Percentiles rank a stretch among this genome's conserved stretches.
These are phyloP conservation scores for Campoplex nolae DNA, from an alignment of 2,888 invertebrate species.

Conservation along the genomic window DNA sequence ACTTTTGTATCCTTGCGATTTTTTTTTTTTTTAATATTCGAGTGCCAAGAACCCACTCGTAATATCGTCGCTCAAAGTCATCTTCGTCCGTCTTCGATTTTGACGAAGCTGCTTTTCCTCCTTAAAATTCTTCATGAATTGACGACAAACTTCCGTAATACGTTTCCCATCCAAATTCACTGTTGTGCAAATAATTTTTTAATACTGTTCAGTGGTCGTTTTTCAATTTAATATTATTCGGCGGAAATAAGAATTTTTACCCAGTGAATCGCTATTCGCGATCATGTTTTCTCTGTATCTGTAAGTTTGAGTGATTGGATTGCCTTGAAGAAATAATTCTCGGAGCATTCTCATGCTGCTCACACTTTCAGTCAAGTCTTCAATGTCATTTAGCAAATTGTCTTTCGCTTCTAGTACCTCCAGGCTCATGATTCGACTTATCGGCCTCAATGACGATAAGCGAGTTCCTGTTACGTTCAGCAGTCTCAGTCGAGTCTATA, in stretches of 20 bases:
- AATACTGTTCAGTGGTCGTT: background rate
- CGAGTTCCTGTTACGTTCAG: conserved; percentile 89
- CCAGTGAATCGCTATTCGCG: conserved; percentile 87
- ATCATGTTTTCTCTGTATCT: conserved; percentile 90
- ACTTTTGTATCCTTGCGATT: background rate
- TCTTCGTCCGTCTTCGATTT: conserved; percentile 73
- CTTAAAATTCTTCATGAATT: conserved; percentile 88
- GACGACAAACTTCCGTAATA: conserved; percentile 87
- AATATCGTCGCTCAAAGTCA: conserved; percentile 77
- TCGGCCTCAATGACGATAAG: conserved; percentile 86
- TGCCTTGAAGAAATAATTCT: conserved; percentile 87
- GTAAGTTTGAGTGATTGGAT: conserved; percentile 88
- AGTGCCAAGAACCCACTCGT: conserved; percentile 69
- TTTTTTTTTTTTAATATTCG: background rate
- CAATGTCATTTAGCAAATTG: conserved; percentile 86
- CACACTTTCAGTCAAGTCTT: conserved; percentile 86
- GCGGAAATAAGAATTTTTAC: conserved; percentile 82
- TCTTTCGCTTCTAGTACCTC: conserved; percentile 87
- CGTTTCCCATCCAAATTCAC: conserved; percentile 87
- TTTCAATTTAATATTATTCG: background rate
- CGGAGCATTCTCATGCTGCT: conserved; percentile 86
- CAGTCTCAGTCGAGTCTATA: conserved; percentile 86
- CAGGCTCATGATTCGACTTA: conserved; percentile 86
- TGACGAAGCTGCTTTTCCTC: conserved; percentile 85
- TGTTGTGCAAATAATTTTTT: conserved; percentile 76